Base-by-base conservation (phyloP, 2,797 vertebrate species). In the Cryptoblepharus egeriae region DNA sequence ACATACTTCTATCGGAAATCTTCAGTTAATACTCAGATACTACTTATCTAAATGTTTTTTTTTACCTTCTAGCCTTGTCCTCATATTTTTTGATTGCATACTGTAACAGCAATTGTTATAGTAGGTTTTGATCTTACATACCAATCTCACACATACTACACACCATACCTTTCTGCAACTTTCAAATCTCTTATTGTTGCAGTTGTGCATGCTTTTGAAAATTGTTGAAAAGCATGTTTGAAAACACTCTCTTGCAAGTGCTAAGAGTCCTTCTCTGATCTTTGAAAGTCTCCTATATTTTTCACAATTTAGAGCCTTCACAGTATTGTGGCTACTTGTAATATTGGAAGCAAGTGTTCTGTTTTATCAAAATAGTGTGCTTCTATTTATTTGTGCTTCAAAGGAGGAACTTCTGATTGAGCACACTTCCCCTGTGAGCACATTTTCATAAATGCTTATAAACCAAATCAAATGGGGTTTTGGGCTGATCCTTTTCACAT, bases 161-260 rank as follows among this genome's bases (percentile, higher is more conserved):
- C 0, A 70, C 8, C 22, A 16, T 81, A 86, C 26, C 35, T 52
- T 28, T 45, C 82, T 89, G 18, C 79, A 88, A 35, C 35, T 30
- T 42, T 30, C 45, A 9, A 4, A 5, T 73, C 11, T 79, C 42
- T 24, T 57, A 6, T 3, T 83, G 2, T 57, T 83, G 7, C 64
- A 79, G 55, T 65, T 73, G 86, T 10, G 45, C 13, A 49, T 49
- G 45, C 45, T 49, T n/a, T 49, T 49, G 45, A 49, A 49, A 13
- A 12, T 49, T 49, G 45, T 49, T 49, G 80, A 61, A 60, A 45
- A 83, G 10, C 45, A 16, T 83, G 37, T 42, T 22, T 35, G n/a
- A 71, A 61, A 80, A 63, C 20, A 72, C 20, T 42, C 32, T 65
- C 9, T 63, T n/a, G n/a, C 20, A n/a, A 55, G 11, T 42, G n/a